Conservation (phyloP, 2,797 vertebrate genomes). For the Acipenser ruthenus region DNA sequence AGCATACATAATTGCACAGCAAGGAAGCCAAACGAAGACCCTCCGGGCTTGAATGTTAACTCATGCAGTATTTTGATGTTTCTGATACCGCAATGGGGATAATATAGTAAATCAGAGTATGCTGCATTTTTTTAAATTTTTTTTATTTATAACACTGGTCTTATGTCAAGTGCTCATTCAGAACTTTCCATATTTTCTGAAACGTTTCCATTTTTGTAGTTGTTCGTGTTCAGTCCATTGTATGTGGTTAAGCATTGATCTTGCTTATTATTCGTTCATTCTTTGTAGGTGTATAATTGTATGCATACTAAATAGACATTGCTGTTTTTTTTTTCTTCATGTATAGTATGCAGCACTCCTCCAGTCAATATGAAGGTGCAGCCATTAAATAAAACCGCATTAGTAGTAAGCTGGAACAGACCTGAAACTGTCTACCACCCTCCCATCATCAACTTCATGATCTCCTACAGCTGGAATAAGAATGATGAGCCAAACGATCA, state of each 20-base stretch:
- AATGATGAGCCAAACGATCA: conserved; percentile 91
- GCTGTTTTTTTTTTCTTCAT: not conserved
- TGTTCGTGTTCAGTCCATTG: too few species aligned
- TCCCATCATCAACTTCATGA: conserved; percentile 87
- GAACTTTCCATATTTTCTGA: too few species aligned
- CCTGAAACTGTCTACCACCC: conserved; percentile 85
- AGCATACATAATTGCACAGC: not conserved
- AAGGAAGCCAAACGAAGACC: conserved; percentile 12
- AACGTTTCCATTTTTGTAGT: too few species aligned
- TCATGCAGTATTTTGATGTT: conserved; percentile 34
- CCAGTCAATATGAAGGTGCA: conserved; percentile 94
- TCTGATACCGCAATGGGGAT: conserved; percentile 30
- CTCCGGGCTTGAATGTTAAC: conserved; percentile 34
- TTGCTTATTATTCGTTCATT: too few species aligned
- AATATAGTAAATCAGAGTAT: conserved; percentile 34
- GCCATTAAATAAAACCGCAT: conserved; percentile 76
- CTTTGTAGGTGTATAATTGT: too few species aligned
- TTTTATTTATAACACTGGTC: too few species aligned
- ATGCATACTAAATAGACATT: too few species aligned
- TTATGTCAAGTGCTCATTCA: too few species aligned
- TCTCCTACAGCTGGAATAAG: conserved; percentile 94
- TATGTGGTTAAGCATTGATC: too few species aligned
- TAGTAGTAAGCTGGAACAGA: conserved; percentile 84
- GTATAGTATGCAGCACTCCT: conserved; percentile 84
- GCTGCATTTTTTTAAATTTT: conserved; percentile 17